Evolutionary conservation across 2,797 vertebrate species (phyloP), one percentile per base, ranked within the genome.

Genomic region (Myotis myotis): DNA sequence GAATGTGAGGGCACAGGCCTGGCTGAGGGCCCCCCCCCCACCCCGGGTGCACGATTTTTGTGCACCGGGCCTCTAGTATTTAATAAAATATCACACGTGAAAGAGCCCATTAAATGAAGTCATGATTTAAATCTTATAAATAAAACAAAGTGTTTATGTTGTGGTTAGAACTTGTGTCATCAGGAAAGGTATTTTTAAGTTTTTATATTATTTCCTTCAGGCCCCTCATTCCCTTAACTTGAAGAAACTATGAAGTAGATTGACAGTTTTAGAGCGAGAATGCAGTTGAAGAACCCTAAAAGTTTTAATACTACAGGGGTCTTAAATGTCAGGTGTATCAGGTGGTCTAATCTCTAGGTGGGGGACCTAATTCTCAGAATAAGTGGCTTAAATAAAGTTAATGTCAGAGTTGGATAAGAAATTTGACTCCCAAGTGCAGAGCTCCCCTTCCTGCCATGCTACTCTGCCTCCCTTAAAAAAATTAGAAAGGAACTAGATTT

Each of bases 101-200:
- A 7, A 70, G 68, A 88, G 47, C 70, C 70, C 41, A 51, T 85
- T 86, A 86, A 88, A 68, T 64, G n/a, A 91, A 82, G n/a, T 76
- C 22, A 47, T 68, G 23, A 89, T 74, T 92, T 94, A 57, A 88
- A 62, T 78, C 30, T 87, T 79, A 75, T 0, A 30, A 23, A 86
- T 0, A 30, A 22, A 88, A 20, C 51, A 66, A 82, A 96, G 7
- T 84, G 17, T 93, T 89, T 8, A 12, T 95, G 60, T 60, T 74
- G 0, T 91, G 44, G 49, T 25, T 92, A 93, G 49, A 93, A 70
- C 66, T 94, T 70, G 66, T 64, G 23, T 71, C 60, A 80, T 81
- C 25, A 76, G 91, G 41, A n/a, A 87, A 83, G 72, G 15, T 79
- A 93, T 83, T 84, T 72, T 95, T 72, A 66, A 88, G 86, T 38